phyloP scores from a whole-genome alignment of 1,140 invertebrate species.

The Apolygus lucorum region DNA sequence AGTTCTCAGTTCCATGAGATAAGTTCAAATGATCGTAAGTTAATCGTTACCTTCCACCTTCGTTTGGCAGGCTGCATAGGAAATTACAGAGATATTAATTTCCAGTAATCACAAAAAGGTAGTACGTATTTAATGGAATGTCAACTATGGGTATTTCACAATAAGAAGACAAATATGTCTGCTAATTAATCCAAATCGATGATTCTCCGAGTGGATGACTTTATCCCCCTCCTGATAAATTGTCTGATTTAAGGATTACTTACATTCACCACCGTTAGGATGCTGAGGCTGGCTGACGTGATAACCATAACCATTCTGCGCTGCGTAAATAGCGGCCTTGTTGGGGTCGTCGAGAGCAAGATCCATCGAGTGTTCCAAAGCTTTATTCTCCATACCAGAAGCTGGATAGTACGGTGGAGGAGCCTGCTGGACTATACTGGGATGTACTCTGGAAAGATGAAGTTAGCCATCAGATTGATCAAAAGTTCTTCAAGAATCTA shows the following conservation, averaged over 20 bases:
- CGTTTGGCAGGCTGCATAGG: constrained; percentile 23
- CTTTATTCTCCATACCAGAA: constrained; percentile 83
- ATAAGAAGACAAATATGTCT: too few species aligned
- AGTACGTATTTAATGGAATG: too few species aligned
- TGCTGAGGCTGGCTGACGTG: constrained; percentile 47
- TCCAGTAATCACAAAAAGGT: too few species aligned
- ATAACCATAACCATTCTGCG: constrained; percentile 75
- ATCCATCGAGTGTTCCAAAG: constrained; percentile 76
- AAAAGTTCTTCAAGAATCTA: too few species aligned
- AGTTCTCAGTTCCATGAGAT: too few species aligned
- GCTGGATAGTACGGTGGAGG: constrained; percentile 73
- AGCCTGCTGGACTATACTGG: constrained; percentile 70
- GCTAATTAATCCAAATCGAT: too few species aligned
- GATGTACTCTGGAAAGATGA: constrained; percentile 46
- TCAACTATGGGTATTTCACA: too few species aligned
- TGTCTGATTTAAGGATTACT: too few species aligned
- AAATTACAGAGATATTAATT: too few species aligned
- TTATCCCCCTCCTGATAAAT: too few species aligned
- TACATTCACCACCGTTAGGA: constrained; percentile 60
- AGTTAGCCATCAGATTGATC: neutral
- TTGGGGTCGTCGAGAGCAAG: constrained; percentile 68
- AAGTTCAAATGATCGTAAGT: neutral
- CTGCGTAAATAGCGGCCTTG: constrained; percentile 69
- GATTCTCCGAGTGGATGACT: too few species aligned
- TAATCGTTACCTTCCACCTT: constrained; percentile 21